Evolutionary conservation across 2,888 invertebrate genomes (phyloP), one percentile per base, ranked within the genome.

Genomic region (Galerucella nymphaeae): DNA sequence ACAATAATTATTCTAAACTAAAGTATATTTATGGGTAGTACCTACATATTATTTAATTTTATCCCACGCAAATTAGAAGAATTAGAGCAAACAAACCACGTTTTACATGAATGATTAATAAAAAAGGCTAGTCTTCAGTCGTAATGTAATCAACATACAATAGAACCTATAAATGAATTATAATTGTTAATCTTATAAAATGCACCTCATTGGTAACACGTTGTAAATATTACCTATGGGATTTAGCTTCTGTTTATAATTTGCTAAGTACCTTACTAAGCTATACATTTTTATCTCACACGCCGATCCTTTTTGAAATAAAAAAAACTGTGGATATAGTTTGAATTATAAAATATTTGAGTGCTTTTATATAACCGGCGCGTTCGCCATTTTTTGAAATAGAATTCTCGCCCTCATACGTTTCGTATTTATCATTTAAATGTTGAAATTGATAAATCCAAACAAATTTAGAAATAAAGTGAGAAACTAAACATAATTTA

Each of bases 131-230:
- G 58, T 69, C 58, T 61, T 53, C 14, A 62, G 61, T 68, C 59
- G 23, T 48, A 68, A 68, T 68, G 61, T 50, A 59, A 69, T 69
- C 69, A 62, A 50, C 69, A 69, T 69, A 69, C 69, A 69, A 69
- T 69, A 69, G 69, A 69, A 62, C 42, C 55, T 62, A 50, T 18
- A 50, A 45, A 58, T 42, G 38, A 41, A 69, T 69, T 62, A 69
- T 69, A 69, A 69, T 55, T 69, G 55, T 62, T 59, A 63, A 69
- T 69, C 62, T 62, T 55, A n/a, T n/a, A 63, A 53, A 53, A 23
- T 58, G 57, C 58, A 66, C 45, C 20, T 58, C 66, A 66, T 57
- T 66, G 45, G 58, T 42, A 45, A 66, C 42, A 53, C n/a, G 18
- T 18, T n/a, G 18, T 53, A 16, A 18, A 18, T 18, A 53, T 18